Evolutionary conservation across 1,140 invertebrate species (phyloP), one percentile per base, ranked within the genome.

Genomic region (Condylostylus longicornis): DNA sequence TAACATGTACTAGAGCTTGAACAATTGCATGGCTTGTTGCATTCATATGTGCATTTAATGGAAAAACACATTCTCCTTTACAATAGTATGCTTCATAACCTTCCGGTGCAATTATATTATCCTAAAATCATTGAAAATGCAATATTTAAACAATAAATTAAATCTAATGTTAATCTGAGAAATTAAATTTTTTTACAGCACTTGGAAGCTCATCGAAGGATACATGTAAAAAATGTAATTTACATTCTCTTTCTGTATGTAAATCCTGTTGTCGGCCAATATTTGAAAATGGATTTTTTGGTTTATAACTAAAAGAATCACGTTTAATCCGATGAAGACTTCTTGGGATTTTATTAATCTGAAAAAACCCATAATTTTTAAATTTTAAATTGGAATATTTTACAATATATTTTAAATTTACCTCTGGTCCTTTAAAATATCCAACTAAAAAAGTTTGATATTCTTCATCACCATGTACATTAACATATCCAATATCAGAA

Each of bases 11-110:
- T 19, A 90, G 61, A 2, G 85, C 89, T 63, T 90, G 86, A 4
- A 91, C 84, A 46, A 90, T 89, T 0, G 87, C 87, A 60, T 93
- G 86, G 63, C 90, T 91, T 2, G 86, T 89, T n/a, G 86, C 84
- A 61, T 93, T 91, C 73, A 86, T 85, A 48, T 83, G 78, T 15
- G 77, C 79, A 62, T 84, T 79, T 12, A 90, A 57, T 0, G 86
- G 86, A 49, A 90, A 90, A 54, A 82, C 80, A 53, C 87, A 93
- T 61, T 87, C 82, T 3, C 87, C 87, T 48, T 76, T 75, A 59
- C 87, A 93, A 59, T 83, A 93, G 59, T 79, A 87, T 1, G 87
- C 84, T 23, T 77, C 75, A 55, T 86, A 93, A 5, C 85, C 85
- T 52, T 85, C 81, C 6, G 86, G 86, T 10, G 85, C 84, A 38